Evolutionary conservation across 1,140 invertebrate genomes (phyloP), one percentile per base, ranked within the genome.

Genomic region (Drosophila mauritiana): DNA sequence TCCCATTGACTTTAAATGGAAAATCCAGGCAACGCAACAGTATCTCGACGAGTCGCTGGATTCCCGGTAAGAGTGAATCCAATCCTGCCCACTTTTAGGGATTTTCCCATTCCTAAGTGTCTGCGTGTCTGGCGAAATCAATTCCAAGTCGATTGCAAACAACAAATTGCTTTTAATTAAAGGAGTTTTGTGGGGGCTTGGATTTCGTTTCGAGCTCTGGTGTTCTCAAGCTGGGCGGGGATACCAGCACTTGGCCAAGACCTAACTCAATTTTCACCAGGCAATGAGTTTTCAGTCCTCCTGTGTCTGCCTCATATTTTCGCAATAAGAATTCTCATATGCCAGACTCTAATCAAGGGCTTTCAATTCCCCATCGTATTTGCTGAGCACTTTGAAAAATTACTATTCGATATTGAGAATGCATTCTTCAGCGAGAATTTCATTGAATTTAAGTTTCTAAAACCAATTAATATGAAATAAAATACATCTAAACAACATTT

Each of bases 1-100:
- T 69, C 97, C 97, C 0, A 94, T 98, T 39, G 96, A 97, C 86
- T 96, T 98, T 54, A 94, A 95, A 55, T 98, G 97, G 97, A 93
- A 95, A 77, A 94, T 94, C 61, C 94, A 94, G 55, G 78, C 82
- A 39, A 92, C 91, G 56, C 92, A 93, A 53, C 94, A 95, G 79
- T 94, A 95, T 69, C 95, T 96, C 40, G 94, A 94, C 6, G 95
- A 95, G 84, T 95, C 95, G 67, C 92, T 94, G 39, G 95, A 96
- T 91, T 94, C 94, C 79, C 94, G 95, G 94, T 95, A 73, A 79
- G 82, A 69, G 65, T 31, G 8, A 39, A 13, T 39, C 36, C 49
- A 31, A 8, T 13, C 4, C 22, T n/a, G n/a, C 27, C 37, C 11
- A 0, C 39, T 54, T 56, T 45, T 25, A 12, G 36, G 10, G 27